These are phyloP conservation scores for Ganaspis sp. DNA, from an alignment of 1,140 invertebrate genomes.

Conservation along the genomic window DNA sequence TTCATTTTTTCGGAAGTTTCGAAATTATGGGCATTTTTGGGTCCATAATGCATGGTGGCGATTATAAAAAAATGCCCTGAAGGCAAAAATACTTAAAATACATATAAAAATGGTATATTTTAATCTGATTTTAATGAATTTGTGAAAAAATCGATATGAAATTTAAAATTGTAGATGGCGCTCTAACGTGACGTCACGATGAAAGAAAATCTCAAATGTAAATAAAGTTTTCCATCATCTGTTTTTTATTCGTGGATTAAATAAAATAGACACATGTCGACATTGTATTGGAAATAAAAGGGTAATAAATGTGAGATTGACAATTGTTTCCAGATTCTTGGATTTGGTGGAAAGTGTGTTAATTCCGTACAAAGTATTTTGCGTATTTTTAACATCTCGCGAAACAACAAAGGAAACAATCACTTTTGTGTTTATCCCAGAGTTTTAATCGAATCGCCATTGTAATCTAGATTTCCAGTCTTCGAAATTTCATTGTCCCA, in stretches of 20 bases:
- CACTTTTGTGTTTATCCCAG: neutral
- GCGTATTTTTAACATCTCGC: neutral
- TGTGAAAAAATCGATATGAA: neutral
- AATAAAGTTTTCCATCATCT: neutral
- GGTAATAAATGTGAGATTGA: neutral
- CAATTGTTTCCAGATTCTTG: neutral
- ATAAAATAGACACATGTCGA: constrained; percentile 25
- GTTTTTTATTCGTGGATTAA: neutral
- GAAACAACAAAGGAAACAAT: neutral
- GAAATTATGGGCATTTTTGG: no score
- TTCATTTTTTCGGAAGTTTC: no score
- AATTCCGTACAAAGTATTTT: no score
- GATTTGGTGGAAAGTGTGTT: neutral
- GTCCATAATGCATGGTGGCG: no score
- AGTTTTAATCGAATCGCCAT: neutral
- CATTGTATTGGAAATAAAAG: neutral
- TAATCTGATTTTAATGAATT: neutral
- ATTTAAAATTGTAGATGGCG: neutral
- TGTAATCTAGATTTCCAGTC: neutral
- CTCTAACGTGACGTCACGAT: neutral
- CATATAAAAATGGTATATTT: neutral
- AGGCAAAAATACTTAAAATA: no score
- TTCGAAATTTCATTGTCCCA: neutral
- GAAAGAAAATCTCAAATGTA: neutral
- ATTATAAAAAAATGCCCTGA: no score